A percentile compares a stretch with the other conserved stretches of the same genome.
Evolutionary conservation across 1,140 invertebrate genomes (phyloP).

Genomic region (Augochlora pura): DNA sequence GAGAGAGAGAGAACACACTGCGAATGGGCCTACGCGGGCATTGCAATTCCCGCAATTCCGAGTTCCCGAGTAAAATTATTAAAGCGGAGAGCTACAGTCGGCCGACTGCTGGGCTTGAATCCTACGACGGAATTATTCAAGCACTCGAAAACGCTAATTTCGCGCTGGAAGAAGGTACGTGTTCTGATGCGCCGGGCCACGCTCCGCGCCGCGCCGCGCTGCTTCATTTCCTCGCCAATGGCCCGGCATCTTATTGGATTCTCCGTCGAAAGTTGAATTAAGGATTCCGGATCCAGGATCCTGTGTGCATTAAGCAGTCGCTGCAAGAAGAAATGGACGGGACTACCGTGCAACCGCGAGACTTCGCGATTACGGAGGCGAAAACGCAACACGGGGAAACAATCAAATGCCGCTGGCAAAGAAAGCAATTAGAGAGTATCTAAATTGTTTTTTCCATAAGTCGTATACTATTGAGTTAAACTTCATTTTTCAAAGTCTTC

Average conservation of each 20-base stretch:
- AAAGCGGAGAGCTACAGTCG: conserved; percentile 49
- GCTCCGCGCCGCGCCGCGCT: not conserved
- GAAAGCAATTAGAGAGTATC: no score
- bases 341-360: no score
- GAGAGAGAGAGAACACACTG: not conserved
- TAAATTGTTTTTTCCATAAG: no score
- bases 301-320: not conserved
- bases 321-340: no score
- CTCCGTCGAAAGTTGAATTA: conserved; percentile 49
- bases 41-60: conserved; percentile 48
- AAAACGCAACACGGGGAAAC: no score
- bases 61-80: conserved; percentile 52
- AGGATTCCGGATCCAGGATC: conserved; percentile 22
- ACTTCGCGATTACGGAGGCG: no score
- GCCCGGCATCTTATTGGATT: conserved; percentile 54
- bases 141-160: conserved; percentile 62
- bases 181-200: not conserved
- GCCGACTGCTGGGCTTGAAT: not conserved
- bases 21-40: conserved; percentile 1
- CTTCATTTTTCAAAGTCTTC: no score
- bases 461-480: no score
- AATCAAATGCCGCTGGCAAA: no score
- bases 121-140: conserved; percentile 56
- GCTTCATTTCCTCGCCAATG: conserved; percentile 36
- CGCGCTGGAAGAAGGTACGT: conserved; percentile 21